phyloP scores from a whole-genome alignment of 2,113 vertebrate genomes.

The Lucifuga dentata region DNA sequence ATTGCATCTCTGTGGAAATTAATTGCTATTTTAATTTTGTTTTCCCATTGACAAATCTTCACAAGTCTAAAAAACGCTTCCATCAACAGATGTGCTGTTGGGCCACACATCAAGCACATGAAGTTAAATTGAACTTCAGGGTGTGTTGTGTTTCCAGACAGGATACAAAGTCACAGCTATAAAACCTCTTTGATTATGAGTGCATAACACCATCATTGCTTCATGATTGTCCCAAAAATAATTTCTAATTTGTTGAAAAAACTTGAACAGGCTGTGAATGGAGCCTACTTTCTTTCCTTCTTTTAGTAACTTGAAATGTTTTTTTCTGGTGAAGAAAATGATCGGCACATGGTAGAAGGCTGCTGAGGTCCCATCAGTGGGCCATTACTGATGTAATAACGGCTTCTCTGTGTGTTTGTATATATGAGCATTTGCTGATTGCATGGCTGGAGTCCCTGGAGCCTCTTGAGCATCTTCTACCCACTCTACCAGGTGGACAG shows the following conservation, averaged over 20 bases:
- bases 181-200: conserved; percentile 20
- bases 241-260: conserved; percentile 25
- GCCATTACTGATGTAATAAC: conserved; percentile 57
- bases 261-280: not conserved
- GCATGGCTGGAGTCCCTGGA: conserved; percentile 30
- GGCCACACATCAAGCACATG: conserved; percentile 19
- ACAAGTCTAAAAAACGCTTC: conserved; percentile 47
- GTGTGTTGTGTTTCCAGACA: conserved; percentile 6
- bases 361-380: conserved; percentile 49
- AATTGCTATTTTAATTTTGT: conserved; percentile 64
- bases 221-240: not conserved
- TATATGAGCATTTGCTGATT: conserved; percentile 33
- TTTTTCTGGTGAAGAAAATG: conserved; percentile 13
- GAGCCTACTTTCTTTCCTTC: conserved; percentile 1
- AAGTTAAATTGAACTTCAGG: conserved; percentile 32
- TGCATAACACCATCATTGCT: not conserved
- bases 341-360: conserved; percentile 24
- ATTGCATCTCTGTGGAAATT: conserved; percentile 66
- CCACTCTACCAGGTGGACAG: conserved; percentile 48
- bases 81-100: conserved; percentile 24
- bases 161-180: conserved; percentile 31
- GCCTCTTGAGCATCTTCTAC: conserved; percentile 36
- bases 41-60: conserved; percentile 58
- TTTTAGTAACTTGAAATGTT: conserved; percentile 13
- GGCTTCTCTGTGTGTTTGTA: conserved; percentile 27